Base-by-base conservation (phyloP, 2,888 invertebrate species). In the Abrostola tripartita region DNA sequence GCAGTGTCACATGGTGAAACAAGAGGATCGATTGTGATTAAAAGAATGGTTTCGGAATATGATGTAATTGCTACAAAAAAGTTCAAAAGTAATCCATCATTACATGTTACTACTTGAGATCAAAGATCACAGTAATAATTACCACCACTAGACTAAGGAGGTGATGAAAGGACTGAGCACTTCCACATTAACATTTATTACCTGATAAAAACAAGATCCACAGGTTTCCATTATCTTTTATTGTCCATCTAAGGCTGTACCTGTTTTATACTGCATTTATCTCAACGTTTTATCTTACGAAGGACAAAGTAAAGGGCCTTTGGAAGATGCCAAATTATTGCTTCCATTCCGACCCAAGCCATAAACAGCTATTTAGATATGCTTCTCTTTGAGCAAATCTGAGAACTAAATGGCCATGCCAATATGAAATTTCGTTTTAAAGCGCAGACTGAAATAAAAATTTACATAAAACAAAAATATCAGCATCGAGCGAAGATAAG, bases 201-300 rank as follows among this genome's bases (percentile, higher is more conserved):
- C 76, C 50, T 53, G 71, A 71, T 72, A 75, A 72, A 70, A 61
- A 62, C 66, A 61, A 75, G 76, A 75, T 56, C 66, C 66, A 59
- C 53, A 56, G 59, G 54, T 61, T 75, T 75, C 76, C 67, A 72
- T 75, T 72, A 72, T 66, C 61, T 65, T 72, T 72, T 72, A 72
- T 60, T 66, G 76, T 60, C 49, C 52, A 72, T 75, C 66, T 61
- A 61, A 71, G 65, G 47, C 61, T 75, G 52, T 72, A 61, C 66
- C 76, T 72, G 76, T 75, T 75, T 65, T 71, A 70, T 72, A 75
- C 59, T 60, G 57, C 67, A 71, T 71, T 67, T 76, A 71, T 76
- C 72, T 67, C 53, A 53, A 59, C 72, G 56, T 59, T 73, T 71
- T 62, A 66, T 75, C 66, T 66, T 61, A 47, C 55, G 37, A 65